A percentile compares a stretch with the other conserved stretches of the same genome.
Conservation (phyloP, 2,797 vertebrate genomes). For the Buceros bicornis region DNA sequence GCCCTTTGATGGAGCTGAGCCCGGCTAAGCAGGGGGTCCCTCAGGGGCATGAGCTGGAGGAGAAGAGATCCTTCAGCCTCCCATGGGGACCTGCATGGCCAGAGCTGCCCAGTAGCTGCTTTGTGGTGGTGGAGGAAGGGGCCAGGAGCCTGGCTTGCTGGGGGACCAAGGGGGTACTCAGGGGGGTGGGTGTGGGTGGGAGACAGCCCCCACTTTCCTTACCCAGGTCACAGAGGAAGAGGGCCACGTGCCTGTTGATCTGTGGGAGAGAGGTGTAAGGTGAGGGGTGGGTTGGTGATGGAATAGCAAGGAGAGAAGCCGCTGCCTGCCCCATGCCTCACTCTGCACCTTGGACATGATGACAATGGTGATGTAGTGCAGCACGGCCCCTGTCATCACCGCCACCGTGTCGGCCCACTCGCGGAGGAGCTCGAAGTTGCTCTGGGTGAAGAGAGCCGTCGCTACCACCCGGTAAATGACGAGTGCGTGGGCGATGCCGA, state of each 20-base stretch:
- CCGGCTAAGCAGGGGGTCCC: not conserved
- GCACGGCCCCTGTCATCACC: conserved; percentile 86
- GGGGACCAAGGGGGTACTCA: not conserved
- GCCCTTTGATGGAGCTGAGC: not conserved
- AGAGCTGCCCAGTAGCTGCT: not conserved
- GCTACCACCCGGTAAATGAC: conserved; percentile 91
- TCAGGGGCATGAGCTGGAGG: not conserved
- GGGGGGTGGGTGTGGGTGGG: not conserved
- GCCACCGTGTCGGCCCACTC: conserved; percentile 82
- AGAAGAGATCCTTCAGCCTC: not conserved
- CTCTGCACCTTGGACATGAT: conserved; percentile 89
- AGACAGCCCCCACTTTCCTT: not conserved
- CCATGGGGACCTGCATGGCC: fast-evolving
- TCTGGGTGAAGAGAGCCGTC: conserved; percentile 79
- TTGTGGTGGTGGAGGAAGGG: not conserved
- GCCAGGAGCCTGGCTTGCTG: fast-evolving
- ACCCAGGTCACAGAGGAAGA: conserved; percentile 91
- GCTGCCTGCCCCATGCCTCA: fast-evolving
- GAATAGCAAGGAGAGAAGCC: not conserved
- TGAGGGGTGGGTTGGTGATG: not conserved
- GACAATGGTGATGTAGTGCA: conserved; percentile 91
- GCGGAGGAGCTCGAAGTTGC: conserved; percentile 74
- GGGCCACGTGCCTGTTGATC: conserved; percentile 88
- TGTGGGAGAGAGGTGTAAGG: conserved; percentile 56
- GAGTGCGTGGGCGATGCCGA: conserved; percentile 88